A percentile compares a stretch with the other conserved stretches of the same genome.
Evolutionary conservation across 2,888 invertebrate genomes (phyloP).

Genomic region (Quadroppia sp.): DNA sequence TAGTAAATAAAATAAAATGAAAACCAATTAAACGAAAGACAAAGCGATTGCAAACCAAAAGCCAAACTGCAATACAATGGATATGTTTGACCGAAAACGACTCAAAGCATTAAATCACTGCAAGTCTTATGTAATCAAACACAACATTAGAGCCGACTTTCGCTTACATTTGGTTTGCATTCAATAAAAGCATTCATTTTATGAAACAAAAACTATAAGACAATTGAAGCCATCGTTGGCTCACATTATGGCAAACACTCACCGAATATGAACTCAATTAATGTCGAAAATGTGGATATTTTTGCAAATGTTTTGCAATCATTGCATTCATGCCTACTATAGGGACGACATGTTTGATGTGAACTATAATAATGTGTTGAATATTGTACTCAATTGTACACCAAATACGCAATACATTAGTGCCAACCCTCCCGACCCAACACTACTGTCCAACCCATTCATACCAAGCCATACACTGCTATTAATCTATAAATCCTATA

Average conservation of each 20-base stretch:
- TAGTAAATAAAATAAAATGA: too few species aligned
- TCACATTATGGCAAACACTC: background rate
- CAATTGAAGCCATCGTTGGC: background rate
- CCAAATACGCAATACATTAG: background rate
- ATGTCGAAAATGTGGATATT: constrained; percentile 12
- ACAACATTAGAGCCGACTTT: background rate
- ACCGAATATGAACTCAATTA: constrained; percentile 20
- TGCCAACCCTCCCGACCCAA: background rate
- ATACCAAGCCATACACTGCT: too few species aligned
- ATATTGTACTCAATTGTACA: background rate
- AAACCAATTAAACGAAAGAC: too few species aligned
- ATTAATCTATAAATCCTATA: too few species aligned
- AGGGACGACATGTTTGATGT: constrained; percentile 33
- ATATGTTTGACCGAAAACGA: background rate
- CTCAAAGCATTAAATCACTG: background rate
- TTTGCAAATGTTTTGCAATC: background rate
- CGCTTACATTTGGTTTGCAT: background rate
- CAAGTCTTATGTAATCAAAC: background rate
- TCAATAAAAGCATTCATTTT: background rate
- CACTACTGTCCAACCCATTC: too few species aligned
- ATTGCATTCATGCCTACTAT: constrained; percentile 22
- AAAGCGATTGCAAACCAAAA: too few species aligned
- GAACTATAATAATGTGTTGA: background rate
- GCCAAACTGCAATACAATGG: background rate
- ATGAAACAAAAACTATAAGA: background rate